Base-by-base conservation (phyloP, 2,113 vertebrate genomes). In the Sapajus apella region DNA sequence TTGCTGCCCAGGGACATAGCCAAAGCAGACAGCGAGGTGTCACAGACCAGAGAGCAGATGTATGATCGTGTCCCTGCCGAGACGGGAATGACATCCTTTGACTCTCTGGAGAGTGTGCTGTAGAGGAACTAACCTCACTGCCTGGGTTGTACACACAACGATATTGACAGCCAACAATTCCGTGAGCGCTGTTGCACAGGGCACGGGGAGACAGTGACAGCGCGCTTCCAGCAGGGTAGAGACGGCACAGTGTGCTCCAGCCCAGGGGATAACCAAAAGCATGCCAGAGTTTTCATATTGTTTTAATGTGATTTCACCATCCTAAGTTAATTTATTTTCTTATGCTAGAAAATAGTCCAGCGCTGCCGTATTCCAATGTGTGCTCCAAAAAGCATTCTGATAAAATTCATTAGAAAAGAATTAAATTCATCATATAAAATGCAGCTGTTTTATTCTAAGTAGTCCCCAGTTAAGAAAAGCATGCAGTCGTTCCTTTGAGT, bases 41-140 rank as follows among this genome's bases (percentile, higher is more conserved):
- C 98, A 97, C 97, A 87, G 84, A 76, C 70, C 97, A 92, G 94
- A 91, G 86, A 97, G 98, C 98, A 98, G 97, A 98, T 96, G 98
- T 97, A 96, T 94, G 97, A 92, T 92, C n/a, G 30, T 50, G 35
- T 96, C 93, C 58, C 97, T 97, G 97, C 96, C 75, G 66, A 96
- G 95, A 72, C 9, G 55, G 97, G 52, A 97, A 12, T 94, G 98
- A 97, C 98, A 98, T 97, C 98, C 87, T 79, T 16, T 86, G 96
- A 97, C 95, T 97, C 97, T 97, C 98, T 56, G 61, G 98, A 93
- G 98, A 97, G 75, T 50, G 4, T 12, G 83, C 88, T 3, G 7
- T 27, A 0, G 91, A 82, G 52, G 4, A 94, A 95, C 93, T 94
- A 55, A 61, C 88, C 96, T 85, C 18, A 6, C 96, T 45, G 84